phyloP scores from a whole-genome alignment of 2,888 invertebrate species.

The Andrena fulva region DNA sequence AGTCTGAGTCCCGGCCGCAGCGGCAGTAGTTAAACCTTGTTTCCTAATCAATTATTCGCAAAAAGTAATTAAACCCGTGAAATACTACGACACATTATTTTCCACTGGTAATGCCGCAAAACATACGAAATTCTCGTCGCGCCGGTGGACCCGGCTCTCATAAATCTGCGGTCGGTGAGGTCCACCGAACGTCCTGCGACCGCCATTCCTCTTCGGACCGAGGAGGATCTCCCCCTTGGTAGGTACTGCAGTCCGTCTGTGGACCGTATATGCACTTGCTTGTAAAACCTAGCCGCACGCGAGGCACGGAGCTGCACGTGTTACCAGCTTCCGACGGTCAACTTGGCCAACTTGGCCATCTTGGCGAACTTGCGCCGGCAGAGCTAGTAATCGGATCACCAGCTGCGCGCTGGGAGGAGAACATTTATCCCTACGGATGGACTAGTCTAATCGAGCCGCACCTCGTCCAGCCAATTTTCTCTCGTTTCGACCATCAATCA shows the following conservation, averaged over 20 bases:
- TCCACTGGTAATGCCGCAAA: slow-evolving; percentile 46
- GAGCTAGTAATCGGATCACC: slow-evolving; percentile 34
- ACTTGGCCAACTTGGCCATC: too few relatives aligned
- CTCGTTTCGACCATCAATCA: background rate
- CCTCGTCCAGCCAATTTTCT: slow-evolving; percentile 8
- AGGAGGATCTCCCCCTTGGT: slow-evolving; percentile 24
- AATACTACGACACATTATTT: slow-evolving; percentile 34
- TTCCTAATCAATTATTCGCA: slow-evolving; percentile 34
- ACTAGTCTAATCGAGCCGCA: background rate
- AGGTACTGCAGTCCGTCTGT: slow-evolving; percentile 34
- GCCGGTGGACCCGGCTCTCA: slow-evolving; percentile 37
- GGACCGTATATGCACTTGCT: slow-evolving; percentile 43
- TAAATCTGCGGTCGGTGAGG: slow-evolving; percentile 67
- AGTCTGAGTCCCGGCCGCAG: background rate
- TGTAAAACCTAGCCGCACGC: slow-evolving; percentile 24
- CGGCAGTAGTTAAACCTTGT: background rate
- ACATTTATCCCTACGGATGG: slow-evolving; percentile 21
- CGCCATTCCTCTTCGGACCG: slow-evolving; percentile 56
- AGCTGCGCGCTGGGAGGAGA: slow-evolving; percentile 4
- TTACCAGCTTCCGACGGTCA: background rate
- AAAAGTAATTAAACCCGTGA: slow-evolving; percentile 51
- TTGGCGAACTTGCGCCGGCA: slow-evolving; percentile 1
- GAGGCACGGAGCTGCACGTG: background rate
- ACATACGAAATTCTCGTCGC: slow-evolving; percentile 63
- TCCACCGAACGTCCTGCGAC: slow-evolving; percentile 57